Evolutionary conservation across 2,113 vertebrate genomes (phyloP).

Genomic region (Paradoxurus hermaphroditus): DNA sequence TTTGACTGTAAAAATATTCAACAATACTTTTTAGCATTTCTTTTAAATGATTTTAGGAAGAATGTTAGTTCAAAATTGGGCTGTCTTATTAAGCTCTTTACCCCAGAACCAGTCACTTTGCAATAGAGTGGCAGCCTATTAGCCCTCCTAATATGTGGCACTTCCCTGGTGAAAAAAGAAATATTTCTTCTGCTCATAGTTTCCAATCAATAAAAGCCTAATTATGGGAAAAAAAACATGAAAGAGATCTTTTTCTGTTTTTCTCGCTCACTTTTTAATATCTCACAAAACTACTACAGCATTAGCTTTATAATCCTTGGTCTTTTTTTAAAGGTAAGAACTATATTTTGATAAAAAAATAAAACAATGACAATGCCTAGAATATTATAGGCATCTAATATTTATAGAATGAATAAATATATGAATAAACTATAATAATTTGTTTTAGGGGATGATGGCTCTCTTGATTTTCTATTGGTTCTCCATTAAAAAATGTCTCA

Average conservation of each 20-base stretch:
- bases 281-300: background rate
- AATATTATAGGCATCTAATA: background rate
- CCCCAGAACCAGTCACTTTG: background rate
- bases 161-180: background rate
- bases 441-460: background rate
- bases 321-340: background rate
- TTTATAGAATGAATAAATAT: background rate
- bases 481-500: background rate
- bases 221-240: background rate
- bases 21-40: background rate
- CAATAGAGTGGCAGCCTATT: accelerated
- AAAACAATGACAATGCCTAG: background rate
- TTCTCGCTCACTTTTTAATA: background rate
- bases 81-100: background rate
- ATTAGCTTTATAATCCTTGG: background rate
- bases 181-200: background rate
- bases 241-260: background rate
- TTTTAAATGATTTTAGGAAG: background rate
- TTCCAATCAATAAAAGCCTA: background rate
- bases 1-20: background rate
- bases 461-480: background rate
- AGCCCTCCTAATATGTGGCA: accelerated
- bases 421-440: background rate
- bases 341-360: background rate
- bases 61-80: background rate